A percentile compares a stretch with the other conserved stretches of the same genome.
These are phyloP conservation scores for Abscondita cerata DNA, from an alignment of 2,888 invertebrate genomes.

Conservation along the genomic window DNA sequence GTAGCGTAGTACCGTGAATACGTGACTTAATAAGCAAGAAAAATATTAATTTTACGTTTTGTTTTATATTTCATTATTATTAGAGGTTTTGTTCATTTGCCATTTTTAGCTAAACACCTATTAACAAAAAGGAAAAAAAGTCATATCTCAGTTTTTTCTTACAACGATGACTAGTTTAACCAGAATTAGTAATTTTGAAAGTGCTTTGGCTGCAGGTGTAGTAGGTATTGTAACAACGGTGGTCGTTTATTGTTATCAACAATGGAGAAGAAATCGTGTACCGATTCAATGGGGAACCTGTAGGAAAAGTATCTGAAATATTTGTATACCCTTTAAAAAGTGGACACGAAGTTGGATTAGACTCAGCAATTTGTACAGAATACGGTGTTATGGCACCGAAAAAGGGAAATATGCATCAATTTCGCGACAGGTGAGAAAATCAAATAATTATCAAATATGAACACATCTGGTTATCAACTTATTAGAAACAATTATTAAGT, in stretches of 20 bases:
- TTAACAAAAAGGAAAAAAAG: too few species aligned
- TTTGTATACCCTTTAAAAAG: conserved; percentile 58
- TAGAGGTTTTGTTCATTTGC: too few species aligned
- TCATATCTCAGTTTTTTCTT: too few species aligned
- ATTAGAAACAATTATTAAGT: too few species aligned
- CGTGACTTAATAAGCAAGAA: too few species aligned
- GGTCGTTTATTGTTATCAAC: conserved; percentile 25
- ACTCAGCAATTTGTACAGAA: conserved; percentile 50
- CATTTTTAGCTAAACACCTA: too few species aligned
- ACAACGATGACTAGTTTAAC: neutral
- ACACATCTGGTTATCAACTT: too few species aligned
- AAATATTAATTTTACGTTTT: too few species aligned
- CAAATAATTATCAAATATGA: too few species aligned
- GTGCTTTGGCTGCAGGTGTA: neutral
- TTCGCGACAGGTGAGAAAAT: conserved; percentile 13
- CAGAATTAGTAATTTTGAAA: neutral
- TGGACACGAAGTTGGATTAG: conserved; percentile 50
- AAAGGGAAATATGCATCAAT: neutral
- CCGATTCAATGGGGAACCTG: conserved; percentile 48
- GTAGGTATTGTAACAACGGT: neutral
- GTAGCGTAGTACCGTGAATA: too few species aligned
- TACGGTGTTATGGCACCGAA: conserved; percentile 47
- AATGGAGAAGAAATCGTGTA: conserved; percentile 46
- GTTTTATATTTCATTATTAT: too few species aligned
- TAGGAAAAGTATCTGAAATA: conserved; percentile 52